A percentile compares a stretch with the other conserved stretches of the same genome.
phyloP scores from a whole-genome alignment of 2,797 vertebrate genomes.

The Nannoperca australis region DNA sequence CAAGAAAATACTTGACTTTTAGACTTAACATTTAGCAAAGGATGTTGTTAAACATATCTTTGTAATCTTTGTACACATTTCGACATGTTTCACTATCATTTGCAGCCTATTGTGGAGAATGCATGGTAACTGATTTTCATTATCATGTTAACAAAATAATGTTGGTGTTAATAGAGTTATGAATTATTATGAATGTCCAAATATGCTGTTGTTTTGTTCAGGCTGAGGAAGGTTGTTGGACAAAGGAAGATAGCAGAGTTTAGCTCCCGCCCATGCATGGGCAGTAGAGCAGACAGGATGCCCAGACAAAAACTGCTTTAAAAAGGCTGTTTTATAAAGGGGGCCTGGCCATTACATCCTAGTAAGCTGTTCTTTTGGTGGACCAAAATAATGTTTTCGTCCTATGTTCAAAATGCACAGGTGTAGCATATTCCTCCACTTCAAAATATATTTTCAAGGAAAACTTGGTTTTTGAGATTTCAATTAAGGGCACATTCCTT shows the following conservation, averaged over 20 bases:
- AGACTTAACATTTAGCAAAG: background rate
- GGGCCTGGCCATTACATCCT: background rate
- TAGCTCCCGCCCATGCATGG: conserved; percentile 19
- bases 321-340: too few relatives aligned
- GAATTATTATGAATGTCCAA: background rate
- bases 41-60: background rate
- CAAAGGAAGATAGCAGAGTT: conserved; percentile 32
- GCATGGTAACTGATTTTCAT: background rate
- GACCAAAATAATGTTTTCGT: background rate
- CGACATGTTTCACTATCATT: background rate
- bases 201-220: conserved; percentile 5
- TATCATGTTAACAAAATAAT: background rate
- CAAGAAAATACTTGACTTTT: conserved; percentile 47
- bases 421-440: background rate
- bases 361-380: background rate
- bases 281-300: background rate
- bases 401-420: background rate
- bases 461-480: background rate
- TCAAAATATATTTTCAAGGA: background rate
- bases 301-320: background rate
- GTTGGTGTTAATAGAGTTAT: background rate
- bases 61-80: background rate
- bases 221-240: conserved; percentile 17
- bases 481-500: background rate
- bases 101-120: background rate